Conservation (phyloP, 2,888 invertebrate genomes). For the Rosalia funebris region DNA sequence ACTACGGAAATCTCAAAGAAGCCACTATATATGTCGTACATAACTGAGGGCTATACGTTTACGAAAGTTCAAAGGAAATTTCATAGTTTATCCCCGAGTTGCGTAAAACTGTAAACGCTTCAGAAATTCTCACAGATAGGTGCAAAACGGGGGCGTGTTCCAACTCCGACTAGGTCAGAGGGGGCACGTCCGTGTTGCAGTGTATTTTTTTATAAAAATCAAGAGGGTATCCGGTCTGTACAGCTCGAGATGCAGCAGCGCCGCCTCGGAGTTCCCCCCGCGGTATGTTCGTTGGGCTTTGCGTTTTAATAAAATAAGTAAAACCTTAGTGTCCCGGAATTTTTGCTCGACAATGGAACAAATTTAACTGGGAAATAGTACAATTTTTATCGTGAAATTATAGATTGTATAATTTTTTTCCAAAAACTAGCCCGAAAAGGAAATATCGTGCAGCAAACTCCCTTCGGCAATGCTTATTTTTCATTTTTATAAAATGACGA, state of each 20-base stretch:
- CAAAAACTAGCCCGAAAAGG: neutral
- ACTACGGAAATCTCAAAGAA: conserved; percentile 7
- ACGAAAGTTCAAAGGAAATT: conserved; percentile 6
- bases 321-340: too few relatives aligned
- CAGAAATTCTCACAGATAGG: conserved; percentile 9
- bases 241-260: too few relatives aligned
- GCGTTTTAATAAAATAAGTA: too few relatives aligned
- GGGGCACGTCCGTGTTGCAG: too few relatives aligned
- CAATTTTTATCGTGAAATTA: neutral
- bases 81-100: conserved; percentile 5
- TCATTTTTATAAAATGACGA: conserved; percentile 15
- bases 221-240: too few relatives aligned
- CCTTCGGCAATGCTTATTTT: neutral
- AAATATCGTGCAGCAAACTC: neutral
- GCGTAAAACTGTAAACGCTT: conserved; percentile 14
- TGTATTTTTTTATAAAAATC: too few relatives aligned
- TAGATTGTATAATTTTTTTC: neutral
- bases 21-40: conserved; percentile 24
- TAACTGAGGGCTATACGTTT: conserved; percentile 7
- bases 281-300: too few relatives aligned
- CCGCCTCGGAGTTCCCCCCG: too few relatives aligned
- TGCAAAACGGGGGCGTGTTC: neutral
- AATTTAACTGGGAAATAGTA: too few relatives aligned
- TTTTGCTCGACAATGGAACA: too few relatives aligned
- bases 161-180: too few relatives aligned